Conservation (phyloP, 2,113 vertebrate genomes). For the Pedionomus torquatus region DNA sequence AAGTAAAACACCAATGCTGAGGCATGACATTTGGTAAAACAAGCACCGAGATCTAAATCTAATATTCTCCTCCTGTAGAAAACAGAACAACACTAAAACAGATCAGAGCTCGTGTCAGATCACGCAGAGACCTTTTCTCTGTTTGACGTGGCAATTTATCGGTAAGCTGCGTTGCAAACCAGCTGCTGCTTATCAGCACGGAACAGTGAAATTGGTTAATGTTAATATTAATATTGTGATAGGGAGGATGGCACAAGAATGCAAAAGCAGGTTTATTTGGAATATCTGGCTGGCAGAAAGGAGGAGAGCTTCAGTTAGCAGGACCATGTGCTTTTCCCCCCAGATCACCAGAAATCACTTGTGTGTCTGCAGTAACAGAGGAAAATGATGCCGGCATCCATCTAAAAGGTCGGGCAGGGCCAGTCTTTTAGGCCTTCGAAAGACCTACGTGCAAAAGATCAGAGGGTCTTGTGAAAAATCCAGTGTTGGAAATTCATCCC, state of each 20-base stretch:
- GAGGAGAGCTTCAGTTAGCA: background rate
- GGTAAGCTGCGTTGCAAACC: background rate
- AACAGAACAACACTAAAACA: background rate
- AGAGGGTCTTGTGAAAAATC: fast-evolving
- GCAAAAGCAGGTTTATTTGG: background rate
- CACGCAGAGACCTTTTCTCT: background rate
- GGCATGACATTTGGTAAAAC: background rate
- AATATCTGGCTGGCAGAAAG: background rate
- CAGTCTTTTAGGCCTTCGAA: background rate
- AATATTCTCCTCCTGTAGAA: background rate
- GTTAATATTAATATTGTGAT: background rate
- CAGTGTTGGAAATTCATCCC: fast-evolving
- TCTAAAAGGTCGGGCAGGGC: background rate
- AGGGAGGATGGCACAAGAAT: background rate
- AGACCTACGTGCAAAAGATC: background rate
- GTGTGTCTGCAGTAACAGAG: background rate
- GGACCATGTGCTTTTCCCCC: background rate
- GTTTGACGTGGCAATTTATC: fast-evolving
- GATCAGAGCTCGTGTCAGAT: background rate
- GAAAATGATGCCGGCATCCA: background rate
- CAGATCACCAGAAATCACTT: too few species aligned
- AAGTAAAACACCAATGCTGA: background rate
- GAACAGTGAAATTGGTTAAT: background rate
- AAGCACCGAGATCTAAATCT: background rate
- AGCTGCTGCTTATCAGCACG: background rate